phyloP scores from a whole-genome alignment of 1,140 invertebrate species.

The Ruditapes philippinarum region DNA sequence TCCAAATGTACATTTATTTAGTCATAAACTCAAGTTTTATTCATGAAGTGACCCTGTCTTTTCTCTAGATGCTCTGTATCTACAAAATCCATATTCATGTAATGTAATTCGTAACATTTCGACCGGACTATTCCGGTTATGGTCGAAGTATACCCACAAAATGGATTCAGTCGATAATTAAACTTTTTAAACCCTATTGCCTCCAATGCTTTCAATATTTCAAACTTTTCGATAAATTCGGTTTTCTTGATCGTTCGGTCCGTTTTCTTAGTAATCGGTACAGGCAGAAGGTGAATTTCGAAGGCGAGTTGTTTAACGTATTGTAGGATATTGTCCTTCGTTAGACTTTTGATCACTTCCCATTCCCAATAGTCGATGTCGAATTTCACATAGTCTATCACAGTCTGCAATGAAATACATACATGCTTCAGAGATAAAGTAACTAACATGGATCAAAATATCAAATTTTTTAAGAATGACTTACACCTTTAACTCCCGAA shows the following conservation, averaged over 20 bases:
- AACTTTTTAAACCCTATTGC: constrained; percentile 44
- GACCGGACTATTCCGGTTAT: not conserved
- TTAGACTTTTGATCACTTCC: not conserved
- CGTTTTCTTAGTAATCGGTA: not conserved
- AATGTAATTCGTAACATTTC: constrained; percentile 44
- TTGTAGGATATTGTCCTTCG: constrained; percentile 10
- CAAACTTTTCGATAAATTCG: constrained; percentile 39
- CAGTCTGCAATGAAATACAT: constrained; percentile 33
- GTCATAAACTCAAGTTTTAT: no score
- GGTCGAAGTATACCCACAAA: constrained; percentile 8
- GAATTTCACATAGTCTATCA: constrained; percentile 53
- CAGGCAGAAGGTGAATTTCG: constrained; percentile 16
- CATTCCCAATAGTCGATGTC: constrained; percentile 43
- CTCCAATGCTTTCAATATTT: constrained; percentile 22
- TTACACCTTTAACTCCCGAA: no score
- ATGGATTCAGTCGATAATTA: constrained; percentile 49
- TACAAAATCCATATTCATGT: constrained; percentile 45
- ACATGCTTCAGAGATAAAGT: no score
- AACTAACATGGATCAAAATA: no score
- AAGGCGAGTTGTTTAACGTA: constrained; percentile 52
- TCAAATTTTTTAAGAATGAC: no score
- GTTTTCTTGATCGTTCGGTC: not conserved
- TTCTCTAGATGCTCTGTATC: constrained; percentile 33
- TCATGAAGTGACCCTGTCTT: no score
- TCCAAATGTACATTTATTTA: no score